A percentile compares a stretch with the other conserved stretches of the same genome.
Conservation (phyloP, 2,888 invertebrate species). For the Lasioglossum zephyrum region DNA sequence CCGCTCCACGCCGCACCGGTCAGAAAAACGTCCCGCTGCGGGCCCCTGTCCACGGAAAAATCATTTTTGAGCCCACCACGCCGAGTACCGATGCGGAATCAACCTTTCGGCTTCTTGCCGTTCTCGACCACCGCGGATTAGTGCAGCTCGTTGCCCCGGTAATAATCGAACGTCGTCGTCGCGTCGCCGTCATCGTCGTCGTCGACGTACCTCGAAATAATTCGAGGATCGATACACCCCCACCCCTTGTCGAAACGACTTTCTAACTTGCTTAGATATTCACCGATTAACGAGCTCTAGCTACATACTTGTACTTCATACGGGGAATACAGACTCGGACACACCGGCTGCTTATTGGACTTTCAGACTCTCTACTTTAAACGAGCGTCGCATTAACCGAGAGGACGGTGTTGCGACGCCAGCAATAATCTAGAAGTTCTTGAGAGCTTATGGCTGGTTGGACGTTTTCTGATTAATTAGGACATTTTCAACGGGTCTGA, state of each 20-base stretch:
- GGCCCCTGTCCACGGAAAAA: conserved; percentile 32
- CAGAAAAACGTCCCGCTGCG: conserved; percentile 36
- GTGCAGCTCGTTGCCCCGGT: not conserved
- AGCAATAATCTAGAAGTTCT: not conserved
- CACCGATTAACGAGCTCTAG: not conserved
- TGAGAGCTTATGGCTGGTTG: not conserved
- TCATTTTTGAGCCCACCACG: conserved; percentile 29
- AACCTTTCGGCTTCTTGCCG: conserved; percentile 28
- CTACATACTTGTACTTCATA: no score
- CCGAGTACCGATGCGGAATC: conserved; percentile 26
- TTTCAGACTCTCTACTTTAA: conserved; percentile 5
- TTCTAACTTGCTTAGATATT: conserved; percentile 14
- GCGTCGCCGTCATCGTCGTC: no score
- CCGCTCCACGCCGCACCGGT: conserved; percentile 20
- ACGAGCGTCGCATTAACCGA: not conserved
- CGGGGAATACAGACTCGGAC: not conserved
- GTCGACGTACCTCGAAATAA: not conserved
- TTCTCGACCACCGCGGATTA: not conserved
- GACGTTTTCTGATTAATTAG: not conserved
- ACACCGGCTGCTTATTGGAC: not conserved
- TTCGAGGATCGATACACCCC: not conserved
- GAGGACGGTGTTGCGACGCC: not conserved
- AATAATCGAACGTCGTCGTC: not conserved
- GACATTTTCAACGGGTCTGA: not conserved
- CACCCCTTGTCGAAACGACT: not conserved